These are phyloP conservation scores for Tinamus guttatus DNA, from an alignment of 2,113 vertebrate species.

Conservation along the genomic window DNA sequence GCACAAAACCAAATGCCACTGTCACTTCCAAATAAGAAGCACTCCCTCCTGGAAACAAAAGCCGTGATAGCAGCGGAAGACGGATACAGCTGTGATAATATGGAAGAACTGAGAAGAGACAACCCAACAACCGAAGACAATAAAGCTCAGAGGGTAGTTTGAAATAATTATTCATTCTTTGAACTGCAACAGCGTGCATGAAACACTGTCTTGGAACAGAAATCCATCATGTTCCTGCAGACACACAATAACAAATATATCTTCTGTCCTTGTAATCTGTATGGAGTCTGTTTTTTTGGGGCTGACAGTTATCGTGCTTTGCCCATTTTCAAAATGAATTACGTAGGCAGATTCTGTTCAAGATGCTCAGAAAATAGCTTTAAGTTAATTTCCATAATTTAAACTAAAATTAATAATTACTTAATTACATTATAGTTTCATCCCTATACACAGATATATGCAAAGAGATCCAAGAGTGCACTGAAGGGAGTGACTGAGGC, in stretches of 20 bases:
- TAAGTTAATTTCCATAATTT: not conserved
- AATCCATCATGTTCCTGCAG: not conserved
- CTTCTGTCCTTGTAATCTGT: not conserved
- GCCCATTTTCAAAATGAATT: conserved; percentile 14
- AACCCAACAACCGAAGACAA: not conserved
- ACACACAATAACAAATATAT: not conserved
- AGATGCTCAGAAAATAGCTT: conserved; percentile 26
- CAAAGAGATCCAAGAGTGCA: not conserved
- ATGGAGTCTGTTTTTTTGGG: not conserved
- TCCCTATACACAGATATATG: not conserved
- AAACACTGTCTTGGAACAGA: not conserved
- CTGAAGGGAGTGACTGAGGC: not conserved
- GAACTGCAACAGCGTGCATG: not conserved
- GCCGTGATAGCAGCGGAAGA: not conserved
- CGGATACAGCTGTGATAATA: not conserved
- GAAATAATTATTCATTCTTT: not conserved
- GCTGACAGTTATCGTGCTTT: not conserved
- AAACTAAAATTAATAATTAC: not conserved
- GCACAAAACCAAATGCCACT: not conserved
- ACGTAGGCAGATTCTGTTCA: not conserved
- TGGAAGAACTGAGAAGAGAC: not conserved
- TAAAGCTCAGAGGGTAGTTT: not conserved
- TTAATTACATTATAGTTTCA: conserved; percentile 9
- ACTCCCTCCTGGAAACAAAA: not conserved
- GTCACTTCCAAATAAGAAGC: not conserved